A percentile compares a stretch with the other conserved stretches of the same genome.
phyloP scores from a whole-genome alignment of 2,113 vertebrate species.

The Helogale parvula region DNA sequence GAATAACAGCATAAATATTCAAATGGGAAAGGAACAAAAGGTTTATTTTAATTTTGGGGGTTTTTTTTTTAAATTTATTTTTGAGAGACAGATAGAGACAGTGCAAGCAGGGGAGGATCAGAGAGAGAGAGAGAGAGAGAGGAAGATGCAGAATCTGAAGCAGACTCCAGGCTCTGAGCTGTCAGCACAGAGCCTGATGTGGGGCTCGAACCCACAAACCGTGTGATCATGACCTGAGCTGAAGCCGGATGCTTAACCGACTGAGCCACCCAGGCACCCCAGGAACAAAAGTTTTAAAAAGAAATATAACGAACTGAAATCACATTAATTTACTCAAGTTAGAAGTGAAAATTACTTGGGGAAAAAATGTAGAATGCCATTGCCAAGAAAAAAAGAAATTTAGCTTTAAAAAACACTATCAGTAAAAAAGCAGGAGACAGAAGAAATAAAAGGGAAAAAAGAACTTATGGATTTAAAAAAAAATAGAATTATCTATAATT shows the following conservation, averaged over 20 bases:
- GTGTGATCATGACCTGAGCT: too few species aligned
- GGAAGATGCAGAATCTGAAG: too few species aligned
- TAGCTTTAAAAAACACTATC: neutral
- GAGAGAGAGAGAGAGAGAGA: too few species aligned
- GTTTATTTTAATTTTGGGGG: neutral
- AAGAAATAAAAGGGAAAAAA: neutral
- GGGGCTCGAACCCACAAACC: too few species aligned
- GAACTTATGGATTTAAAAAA: neutral
- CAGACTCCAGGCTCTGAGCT: too few species aligned
- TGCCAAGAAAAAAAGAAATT: neutral
- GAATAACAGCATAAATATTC: neutral
- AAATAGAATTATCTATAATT: neutral
- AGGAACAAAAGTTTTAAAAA: neutral
- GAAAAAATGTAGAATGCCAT: neutral
- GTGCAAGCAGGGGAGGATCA: too few species aligned
- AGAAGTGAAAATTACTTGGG: neutral
- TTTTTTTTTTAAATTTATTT: too few species aligned
- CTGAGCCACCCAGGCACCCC: too few species aligned
- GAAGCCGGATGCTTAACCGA: too few species aligned
- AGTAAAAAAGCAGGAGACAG: fast-evolving
- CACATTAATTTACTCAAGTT: constrained; percentile 25
- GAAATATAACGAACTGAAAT: constrained; percentile 18
- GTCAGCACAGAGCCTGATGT: too few species aligned
- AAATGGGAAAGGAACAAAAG: neutral
- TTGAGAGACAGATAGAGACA: too few species aligned